Conservation (phyloP, 2,113 vertebrate species). For the Anseranas semipalmata region DNA sequence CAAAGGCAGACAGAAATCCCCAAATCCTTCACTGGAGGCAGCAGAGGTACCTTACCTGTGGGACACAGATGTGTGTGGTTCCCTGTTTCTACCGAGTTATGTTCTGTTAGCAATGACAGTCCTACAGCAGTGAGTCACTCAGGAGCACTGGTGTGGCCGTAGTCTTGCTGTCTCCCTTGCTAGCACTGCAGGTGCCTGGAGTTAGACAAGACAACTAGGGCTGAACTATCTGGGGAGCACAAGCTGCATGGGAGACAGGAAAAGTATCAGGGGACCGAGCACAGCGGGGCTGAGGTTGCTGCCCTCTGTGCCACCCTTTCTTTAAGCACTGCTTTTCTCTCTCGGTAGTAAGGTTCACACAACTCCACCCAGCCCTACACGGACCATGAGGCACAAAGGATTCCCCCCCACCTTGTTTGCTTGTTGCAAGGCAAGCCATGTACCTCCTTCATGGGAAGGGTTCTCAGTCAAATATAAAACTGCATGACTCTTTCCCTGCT, state of each 20-base stretch:
- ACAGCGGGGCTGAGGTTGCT: neutral
- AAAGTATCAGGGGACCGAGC: neutral
- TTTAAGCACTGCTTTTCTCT: neutral
- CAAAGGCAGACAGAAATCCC: neutral
- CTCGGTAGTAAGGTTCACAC: neutral
- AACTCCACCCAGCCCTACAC: neutral
- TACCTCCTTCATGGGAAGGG: neutral
- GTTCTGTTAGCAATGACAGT: neutral
- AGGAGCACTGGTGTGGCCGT: neutral
- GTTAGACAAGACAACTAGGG: no score
- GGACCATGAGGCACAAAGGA: neutral
- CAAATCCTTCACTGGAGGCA: neutral
- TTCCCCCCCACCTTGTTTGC: neutral
- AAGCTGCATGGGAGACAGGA: neutral
- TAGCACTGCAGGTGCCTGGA: neutral
- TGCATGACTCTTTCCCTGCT: neutral
- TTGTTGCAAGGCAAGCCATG: neutral
- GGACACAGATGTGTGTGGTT: neutral
- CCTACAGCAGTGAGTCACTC: neutral
- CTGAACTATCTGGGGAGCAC: neutral
- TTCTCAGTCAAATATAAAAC: neutral
- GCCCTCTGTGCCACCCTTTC: rapidly evolving
- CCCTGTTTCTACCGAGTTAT: neutral
- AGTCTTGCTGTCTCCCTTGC: neutral
- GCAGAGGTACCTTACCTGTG: neutral